Evolutionary conservation across 2,888 invertebrate species (phyloP).

Genomic region (Crocallis elinguaria): DNA sequence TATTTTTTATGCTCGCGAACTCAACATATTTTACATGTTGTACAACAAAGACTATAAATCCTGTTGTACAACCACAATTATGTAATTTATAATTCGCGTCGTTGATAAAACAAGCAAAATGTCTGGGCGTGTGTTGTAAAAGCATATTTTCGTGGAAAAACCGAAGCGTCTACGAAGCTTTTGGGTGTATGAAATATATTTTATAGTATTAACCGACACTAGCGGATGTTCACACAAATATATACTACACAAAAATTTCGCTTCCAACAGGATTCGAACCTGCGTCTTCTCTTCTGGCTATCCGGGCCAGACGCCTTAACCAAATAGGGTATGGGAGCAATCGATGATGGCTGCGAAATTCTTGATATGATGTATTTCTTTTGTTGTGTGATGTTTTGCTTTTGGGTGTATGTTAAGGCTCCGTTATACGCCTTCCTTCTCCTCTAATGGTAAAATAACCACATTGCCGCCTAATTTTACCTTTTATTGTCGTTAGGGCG

Average conservation of each 20-base stretch:
- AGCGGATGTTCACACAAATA: too few relatives aligned
- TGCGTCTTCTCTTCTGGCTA: too few relatives aligned
- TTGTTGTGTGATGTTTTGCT: too few relatives aligned
- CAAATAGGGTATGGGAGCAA: too few relatives aligned
- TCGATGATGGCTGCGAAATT: too few relatives aligned
- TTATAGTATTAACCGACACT: too few relatives aligned
- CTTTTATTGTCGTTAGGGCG: neutral
- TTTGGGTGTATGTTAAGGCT: neutral
- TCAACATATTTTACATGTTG: neutral
- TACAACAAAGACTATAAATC: too few relatives aligned
- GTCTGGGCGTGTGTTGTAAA: neutral
- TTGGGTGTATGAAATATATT: too few relatives aligned
- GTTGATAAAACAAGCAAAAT: neutral
- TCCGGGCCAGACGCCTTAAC: too few relatives aligned
- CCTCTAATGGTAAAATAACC: conserved; percentile 3
- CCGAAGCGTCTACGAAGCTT: conserved; percentile 6
- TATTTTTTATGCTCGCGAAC: conserved; percentile 1
- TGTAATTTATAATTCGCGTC: neutral
- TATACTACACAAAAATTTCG: too few relatives aligned
- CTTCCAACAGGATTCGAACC: too few relatives aligned
- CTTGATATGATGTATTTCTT: too few relatives aligned
- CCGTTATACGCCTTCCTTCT: neutral
- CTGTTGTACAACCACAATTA: neutral
- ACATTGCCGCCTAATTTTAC: neutral
- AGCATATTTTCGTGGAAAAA: neutral